phyloP scores from a whole-genome alignment of 2,888 invertebrate species.

The Melangyna quadrimaculata region DNA sequence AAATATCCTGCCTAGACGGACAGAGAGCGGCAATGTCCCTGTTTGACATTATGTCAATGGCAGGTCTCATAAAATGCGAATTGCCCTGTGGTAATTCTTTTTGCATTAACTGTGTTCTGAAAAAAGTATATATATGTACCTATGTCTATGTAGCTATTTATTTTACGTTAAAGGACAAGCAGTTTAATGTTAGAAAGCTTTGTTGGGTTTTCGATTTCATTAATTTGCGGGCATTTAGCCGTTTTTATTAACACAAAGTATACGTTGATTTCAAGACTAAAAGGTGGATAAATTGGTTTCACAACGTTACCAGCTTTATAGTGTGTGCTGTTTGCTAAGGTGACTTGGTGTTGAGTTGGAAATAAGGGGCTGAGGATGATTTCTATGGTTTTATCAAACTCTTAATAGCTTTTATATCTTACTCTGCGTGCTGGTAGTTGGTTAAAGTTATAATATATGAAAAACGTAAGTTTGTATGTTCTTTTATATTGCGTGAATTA shows the following conservation, averaged over 20 bases:
- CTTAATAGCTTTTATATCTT: conserved; percentile 42
- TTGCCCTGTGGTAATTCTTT: conserved; percentile 46
- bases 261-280: conserved; percentile 59
- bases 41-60: conserved; percentile 59
- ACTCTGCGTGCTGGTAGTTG: conserved; percentile 22
- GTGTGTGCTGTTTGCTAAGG: background rate
- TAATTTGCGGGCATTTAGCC: conserved; percentile 59
- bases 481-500: conserved; percentile 61
- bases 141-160: too few species aligned
- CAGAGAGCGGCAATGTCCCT: conserved; percentile 50
- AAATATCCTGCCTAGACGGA: conserved; percentile 28
- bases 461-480: conserved; percentile 2
- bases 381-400: conserved; percentile 48
- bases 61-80: conserved; percentile 58
- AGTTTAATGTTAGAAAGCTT: conserved; percentile 31
- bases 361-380: conserved; percentile 27
- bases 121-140: background rate
- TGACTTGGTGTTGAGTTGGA: conserved; percentile 7
- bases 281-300: conserved; percentile 59
- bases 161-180: background rate
- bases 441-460: conserved; percentile 27
- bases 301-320: conserved; percentile 7
- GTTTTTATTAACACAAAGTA: conserved; percentile 63
- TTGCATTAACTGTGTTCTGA: conserved; percentile 21
- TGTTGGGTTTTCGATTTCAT: conserved; percentile 63